Conservation (phyloP, 2,797 vertebrate genomes). For the Protonibea diacanthus region DNA sequence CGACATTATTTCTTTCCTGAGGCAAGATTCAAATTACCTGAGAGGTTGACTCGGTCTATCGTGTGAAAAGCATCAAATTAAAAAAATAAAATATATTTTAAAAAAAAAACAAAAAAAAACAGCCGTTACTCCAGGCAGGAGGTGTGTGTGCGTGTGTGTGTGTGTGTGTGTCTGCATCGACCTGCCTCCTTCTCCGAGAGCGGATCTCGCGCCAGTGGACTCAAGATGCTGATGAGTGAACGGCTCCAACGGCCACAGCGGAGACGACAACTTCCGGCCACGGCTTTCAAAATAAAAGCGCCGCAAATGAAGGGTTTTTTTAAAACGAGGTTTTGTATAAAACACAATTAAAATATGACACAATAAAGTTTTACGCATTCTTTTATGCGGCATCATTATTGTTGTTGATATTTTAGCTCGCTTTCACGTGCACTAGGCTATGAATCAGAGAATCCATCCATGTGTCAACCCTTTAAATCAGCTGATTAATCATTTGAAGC, state of each 20-base stretch:
- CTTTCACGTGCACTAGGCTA: background rate
- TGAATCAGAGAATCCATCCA: too few relatives aligned
- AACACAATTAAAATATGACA: background rate
- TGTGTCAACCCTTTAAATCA: background rate
- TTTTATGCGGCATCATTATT: background rate
- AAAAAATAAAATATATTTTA: background rate
- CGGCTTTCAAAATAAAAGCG: slow-evolving; percentile 60
- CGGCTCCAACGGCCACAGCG: slow-evolving; percentile 20
- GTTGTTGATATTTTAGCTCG: background rate
- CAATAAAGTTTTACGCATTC: too few relatives aligned
- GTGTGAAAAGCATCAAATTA: slow-evolving; percentile 12
- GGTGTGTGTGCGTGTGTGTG: slow-evolving; percentile 3
- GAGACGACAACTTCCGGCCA: slow-evolving; percentile 41
- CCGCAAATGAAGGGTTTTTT: accelerated
- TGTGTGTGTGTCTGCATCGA: slow-evolving; percentile 7
- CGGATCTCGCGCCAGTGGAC: slow-evolving; percentile 67
- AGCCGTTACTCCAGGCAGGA: slow-evolving; percentile 16
- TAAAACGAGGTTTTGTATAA: background rate
- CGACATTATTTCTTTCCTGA: slow-evolving; percentile 26
- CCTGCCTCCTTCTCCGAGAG: slow-evolving; percentile 35
- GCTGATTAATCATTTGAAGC: slow-evolving; percentile 1
- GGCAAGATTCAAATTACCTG: slow-evolving; percentile 62
- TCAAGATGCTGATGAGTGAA: slow-evolving; percentile 56
- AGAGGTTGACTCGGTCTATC: slow-evolving; percentile 15
- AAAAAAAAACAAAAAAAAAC: too few relatives aligned